A percentile compares a stretch with the other conserved stretches of the same genome.
These are phyloP conservation scores for Aldrovandia affinis DNA, from an alignment of 2,797 vertebrate genomes.

Conservation along the genomic window DNA sequence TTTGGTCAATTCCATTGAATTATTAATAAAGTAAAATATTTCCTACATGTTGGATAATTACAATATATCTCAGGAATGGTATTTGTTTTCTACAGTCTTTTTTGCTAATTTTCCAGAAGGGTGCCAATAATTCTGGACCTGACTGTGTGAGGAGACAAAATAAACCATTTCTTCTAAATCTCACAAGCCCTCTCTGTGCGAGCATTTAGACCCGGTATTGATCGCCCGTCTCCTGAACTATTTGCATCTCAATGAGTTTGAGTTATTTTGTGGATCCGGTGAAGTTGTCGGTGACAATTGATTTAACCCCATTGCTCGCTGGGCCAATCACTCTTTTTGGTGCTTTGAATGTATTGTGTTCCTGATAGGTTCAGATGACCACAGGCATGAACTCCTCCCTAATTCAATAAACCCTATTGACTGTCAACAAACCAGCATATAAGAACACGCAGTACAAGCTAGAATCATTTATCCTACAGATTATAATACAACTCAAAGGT, in stretches of 20 bases:
- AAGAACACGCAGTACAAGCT: background rate
- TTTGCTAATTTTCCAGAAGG: too few relatives aligned
- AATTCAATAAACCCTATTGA: conserved; percentile 4
- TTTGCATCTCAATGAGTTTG: background rate
- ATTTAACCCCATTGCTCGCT: background rate
- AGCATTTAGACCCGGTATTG: background rate
- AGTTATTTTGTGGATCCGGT: background rate
- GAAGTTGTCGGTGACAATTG: background rate
- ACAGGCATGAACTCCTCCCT: background rate
- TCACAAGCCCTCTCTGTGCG: background rate
- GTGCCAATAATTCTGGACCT: too few relatives aligned
- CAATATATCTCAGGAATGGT: too few relatives aligned
- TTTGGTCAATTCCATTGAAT: too few relatives aligned
- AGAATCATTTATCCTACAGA: background rate
- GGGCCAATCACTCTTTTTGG: background rate
- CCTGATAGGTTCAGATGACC: background rate
- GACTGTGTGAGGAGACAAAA: background rate
- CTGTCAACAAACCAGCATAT: background rate
- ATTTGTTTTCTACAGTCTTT: too few relatives aligned
- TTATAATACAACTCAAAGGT: background rate
- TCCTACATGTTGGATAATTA: too few relatives aligned
- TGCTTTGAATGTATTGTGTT: background rate
- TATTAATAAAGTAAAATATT: too few relatives aligned
- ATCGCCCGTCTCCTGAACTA: background rate
- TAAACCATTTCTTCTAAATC: background rate